Base-by-base conservation (phyloP, 2,888 invertebrate species). In the Lepidocyrtoides sp. region DNA sequence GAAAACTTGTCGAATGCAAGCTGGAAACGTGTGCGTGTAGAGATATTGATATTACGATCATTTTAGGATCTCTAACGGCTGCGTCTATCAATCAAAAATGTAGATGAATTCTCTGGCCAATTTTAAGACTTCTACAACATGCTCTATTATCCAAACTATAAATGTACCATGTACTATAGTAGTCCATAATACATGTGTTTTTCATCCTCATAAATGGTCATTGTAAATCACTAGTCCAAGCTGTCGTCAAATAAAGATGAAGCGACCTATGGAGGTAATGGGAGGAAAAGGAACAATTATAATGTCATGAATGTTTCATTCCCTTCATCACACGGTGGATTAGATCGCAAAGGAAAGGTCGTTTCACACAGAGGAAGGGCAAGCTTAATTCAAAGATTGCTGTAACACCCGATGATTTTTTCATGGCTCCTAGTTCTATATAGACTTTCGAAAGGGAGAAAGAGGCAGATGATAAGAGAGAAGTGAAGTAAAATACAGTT, bases 291-390 rank as follows among this genome's bases (percentile, higher is more conserved):
- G 69, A 84, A 32, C 83, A 84, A 84, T 84, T 84, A 36, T 36
- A 84, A n/a, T n/a, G n/a, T 60, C 83, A 66, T 84, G 60, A 84
- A 84, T 84, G 66, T 84, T 84, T 84, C 83, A 84, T 29, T 51
- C 51, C 51, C 69, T 36, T 51, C 10, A 51, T 51, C n/a, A 17
- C n/a, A 0, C n/a, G n/a, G 12, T 23, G 14, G 14, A 2, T 23
- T 23, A 5, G 75, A 36, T 17, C 32, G 1, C 0, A n/a, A 36
- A 17, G 20, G 54, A 54, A 23, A 23, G 26, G 69, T 26, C 36
- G n/a, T 69, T 69, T 29, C 20, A 2, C 32, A 69, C 32, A n/a
- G 36, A 32, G 69, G n/a, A 12, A 5, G n/a, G 36, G 17, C 7
- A 36, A 32, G 23, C n/a, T n/a, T n/a, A n/a, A n/a, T n/a, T n/a